Conservation (phyloP, 2,888 invertebrate genomes). For the Drosophila incognita region DNA sequence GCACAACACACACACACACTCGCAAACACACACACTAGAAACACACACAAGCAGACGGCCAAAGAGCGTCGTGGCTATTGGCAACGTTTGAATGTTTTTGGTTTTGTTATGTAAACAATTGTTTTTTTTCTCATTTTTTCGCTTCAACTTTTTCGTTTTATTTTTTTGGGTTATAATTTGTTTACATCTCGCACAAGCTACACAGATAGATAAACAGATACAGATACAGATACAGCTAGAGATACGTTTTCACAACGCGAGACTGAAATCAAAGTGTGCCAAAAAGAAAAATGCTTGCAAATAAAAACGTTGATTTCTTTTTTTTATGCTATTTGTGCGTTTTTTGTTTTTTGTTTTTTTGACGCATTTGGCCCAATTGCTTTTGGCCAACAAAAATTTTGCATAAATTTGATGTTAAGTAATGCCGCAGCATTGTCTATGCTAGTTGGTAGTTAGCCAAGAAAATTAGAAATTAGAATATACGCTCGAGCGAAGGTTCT, state of each 20-base stretch:
- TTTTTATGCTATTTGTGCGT: neutral
- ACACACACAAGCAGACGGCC: neutral
- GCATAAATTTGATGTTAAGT: conserved; percentile 73
- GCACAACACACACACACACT: conserved; percentile 60
- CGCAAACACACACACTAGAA: conserved; percentile 22
- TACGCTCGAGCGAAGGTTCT: conserved; percentile 47
- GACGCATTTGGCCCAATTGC: conserved; percentile 53
- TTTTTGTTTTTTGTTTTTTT: neutral
- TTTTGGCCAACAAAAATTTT: conserved; percentile 50
- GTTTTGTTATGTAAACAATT: conserved; percentile 80
- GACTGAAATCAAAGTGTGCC: conserved; percentile 72
- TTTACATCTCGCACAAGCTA: conserved; percentile 65
- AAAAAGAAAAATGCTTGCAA: conserved; percentile 67
- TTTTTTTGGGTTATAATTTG: conserved; percentile 63
- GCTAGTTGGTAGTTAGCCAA: conserved; percentile 73
- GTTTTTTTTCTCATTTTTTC: conserved; percentile 21
- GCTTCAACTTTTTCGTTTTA: conserved; percentile 28
- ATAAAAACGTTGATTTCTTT: conserved; percentile 47
- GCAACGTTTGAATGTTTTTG: conserved; percentile 58
- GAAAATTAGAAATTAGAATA: conserved; percentile 39
- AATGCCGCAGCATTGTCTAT: conserved; percentile 62
- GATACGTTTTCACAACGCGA: conserved; percentile 19
- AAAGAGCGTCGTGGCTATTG: conserved; percentile 55
- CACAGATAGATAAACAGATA: conserved; percentile 18
- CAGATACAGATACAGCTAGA: conserved; percentile 1